These are phyloP conservation scores for Chaetura pelagica DNA, from an alignment of 2,113 vertebrate species.

Conservation along the genomic window DNA sequence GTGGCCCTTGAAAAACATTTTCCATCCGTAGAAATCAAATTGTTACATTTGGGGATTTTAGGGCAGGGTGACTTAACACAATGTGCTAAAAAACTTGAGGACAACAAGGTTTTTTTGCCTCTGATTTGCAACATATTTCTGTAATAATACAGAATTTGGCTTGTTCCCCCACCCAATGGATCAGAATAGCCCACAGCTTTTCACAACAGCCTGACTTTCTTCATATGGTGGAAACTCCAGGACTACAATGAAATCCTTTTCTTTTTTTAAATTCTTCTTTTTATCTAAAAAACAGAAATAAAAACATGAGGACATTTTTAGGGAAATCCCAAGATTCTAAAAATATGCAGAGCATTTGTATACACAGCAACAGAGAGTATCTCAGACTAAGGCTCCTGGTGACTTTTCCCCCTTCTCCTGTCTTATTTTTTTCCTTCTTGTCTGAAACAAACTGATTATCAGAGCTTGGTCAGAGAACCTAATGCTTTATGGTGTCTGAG, in stretches of 20 bases:
- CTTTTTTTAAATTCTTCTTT: not conserved
- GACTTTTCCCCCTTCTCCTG: not conserved
- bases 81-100: not conserved
- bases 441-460: constrained; percentile 54
- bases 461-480: not conserved
- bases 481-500: not conserved
- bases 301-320: not conserved
- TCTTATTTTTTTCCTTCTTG: not conserved
- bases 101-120: not conserved
- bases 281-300: not conserved
- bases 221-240: not conserved
- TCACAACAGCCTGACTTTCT: not conserved
- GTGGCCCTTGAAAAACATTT: not conserved
- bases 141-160: not conserved
- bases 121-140: not conserved
- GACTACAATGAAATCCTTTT: not conserved
- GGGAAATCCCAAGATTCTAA: constrained; percentile 17
- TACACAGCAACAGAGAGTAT: not conserved
- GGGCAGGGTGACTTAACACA: not conserved
- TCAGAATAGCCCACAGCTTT: not conserved
- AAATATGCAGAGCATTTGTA: constrained; percentile 32
- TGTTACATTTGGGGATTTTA: not conserved
- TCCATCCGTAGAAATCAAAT: not conserved
- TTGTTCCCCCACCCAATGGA: accelerated
- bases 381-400: not conserved